Conservation (phyloP, 2,888 invertebrate genomes). For the Thalpophila matura region DNA sequence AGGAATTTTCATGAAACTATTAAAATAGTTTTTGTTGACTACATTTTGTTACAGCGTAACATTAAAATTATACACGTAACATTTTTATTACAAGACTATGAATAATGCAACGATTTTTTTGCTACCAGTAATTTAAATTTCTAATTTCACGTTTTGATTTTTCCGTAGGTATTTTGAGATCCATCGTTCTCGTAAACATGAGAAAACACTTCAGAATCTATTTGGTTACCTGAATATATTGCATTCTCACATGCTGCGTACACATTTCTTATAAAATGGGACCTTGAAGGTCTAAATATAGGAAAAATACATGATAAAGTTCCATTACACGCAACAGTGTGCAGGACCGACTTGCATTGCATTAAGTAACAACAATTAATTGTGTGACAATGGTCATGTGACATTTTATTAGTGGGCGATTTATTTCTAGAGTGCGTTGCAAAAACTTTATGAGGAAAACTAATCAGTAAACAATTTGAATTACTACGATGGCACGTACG, state of each 20-base stretch:
- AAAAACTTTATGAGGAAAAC: constrained; percentile 12
- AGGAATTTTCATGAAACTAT: constrained; percentile 32
- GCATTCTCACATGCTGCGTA: constrained; percentile 1
- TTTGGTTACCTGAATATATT: constrained; percentile 1
- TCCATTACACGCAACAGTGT: constrained; percentile 11
- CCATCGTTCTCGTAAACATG: background rate
- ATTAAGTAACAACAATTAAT: constrained; percentile 28
- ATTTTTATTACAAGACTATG: constrained; percentile 8
- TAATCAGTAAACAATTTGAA: constrained; percentile 4
- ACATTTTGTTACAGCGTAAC: constrained; percentile 13
- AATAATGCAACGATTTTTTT: constrained; percentile 25
- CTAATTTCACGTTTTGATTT: constrained; percentile 7
- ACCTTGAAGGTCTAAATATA: constrained; percentile 32
- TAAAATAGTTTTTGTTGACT: constrained; percentile 27
- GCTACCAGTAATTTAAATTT: constrained; percentile 14
- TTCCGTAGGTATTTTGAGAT: background rate
- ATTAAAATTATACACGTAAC: constrained; percentile 16
- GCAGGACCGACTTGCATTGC: constrained; percentile 15
- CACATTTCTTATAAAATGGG: constrained; percentile 10
- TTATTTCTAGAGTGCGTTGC: constrained; percentile 13
- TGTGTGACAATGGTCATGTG: constrained; percentile 10
- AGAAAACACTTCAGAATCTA: background rate
- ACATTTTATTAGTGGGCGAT: constrained; percentile 14
- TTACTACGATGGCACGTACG: constrained; percentile 15
- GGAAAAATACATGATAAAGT: constrained; percentile 11